Percentiles rank a stretch among this genome's conserved stretches.
These are phyloP conservation scores for Acholoe squamosa DNA, from an alignment of 2,888 invertebrate genomes.

Conservation along the genomic window DNA sequence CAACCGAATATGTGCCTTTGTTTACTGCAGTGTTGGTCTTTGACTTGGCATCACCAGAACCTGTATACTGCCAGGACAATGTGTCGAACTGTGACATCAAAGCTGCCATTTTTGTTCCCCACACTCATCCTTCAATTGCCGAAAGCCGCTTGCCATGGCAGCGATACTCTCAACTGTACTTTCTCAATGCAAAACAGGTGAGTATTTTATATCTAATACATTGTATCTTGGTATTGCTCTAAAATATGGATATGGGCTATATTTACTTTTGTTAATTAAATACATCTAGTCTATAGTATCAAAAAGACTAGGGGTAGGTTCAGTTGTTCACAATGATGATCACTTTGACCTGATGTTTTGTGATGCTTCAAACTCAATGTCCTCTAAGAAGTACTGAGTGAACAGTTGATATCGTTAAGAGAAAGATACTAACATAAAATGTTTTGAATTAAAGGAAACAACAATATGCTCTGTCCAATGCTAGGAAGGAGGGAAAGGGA, in stretches of 20 bases:
- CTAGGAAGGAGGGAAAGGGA: too few relatives aligned
- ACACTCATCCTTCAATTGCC: background rate
- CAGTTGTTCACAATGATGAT: slow-evolving; percentile 13
- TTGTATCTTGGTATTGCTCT: too few relatives aligned
- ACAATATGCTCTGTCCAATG: too few relatives aligned
- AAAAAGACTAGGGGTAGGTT: background rate
- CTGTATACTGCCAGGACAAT: slow-evolving; percentile 71
- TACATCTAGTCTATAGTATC: too few relatives aligned
- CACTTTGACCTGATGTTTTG: background rate
- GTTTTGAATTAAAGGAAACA: too few relatives aligned
- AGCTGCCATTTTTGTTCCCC: slow-evolving; percentile 59
- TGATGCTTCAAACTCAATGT: too few relatives aligned
- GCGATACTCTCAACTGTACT: slow-evolving; percentile 75
- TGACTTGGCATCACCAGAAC: slow-evolving; percentile 72
- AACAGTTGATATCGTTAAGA: too few relatives aligned
- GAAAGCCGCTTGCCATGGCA: slow-evolving; percentile 74
- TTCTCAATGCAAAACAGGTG: slow-evolving; percentile 73
- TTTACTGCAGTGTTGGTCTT: slow-evolving; percentile 87
- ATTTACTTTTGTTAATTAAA: too few relatives aligned
- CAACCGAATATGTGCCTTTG: slow-evolving; percentile 7
- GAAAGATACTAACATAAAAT: too few relatives aligned
- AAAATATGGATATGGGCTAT: too few relatives aligned
- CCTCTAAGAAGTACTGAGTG: slow-evolving; percentile 57
- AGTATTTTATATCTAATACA: background rate
- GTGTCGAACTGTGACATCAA: background rate